These are phyloP conservation scores for Drosophila kikkawai DNA, from an alignment of 1,140 invertebrate species.

Conservation along the genomic window DNA sequence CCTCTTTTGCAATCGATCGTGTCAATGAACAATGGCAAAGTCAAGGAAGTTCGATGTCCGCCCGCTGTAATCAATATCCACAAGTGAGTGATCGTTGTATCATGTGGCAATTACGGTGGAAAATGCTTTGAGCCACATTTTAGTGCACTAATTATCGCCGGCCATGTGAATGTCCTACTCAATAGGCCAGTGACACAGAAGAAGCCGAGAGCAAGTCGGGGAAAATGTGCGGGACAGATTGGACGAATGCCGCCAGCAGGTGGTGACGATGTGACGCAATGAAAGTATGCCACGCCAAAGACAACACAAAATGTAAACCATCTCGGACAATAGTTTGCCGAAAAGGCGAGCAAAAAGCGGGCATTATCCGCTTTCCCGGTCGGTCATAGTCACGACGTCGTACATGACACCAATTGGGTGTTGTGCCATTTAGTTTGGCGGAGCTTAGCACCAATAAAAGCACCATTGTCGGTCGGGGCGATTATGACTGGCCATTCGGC, in stretches of 20 bases:
- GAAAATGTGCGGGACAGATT: conserved; percentile 31
- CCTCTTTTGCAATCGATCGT: conserved; percentile 7
- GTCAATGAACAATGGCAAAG: conserved; percentile 9
- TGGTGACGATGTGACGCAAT: conserved; percentile 66
- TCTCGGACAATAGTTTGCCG: conserved; percentile 41
- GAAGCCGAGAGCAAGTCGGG: conserved; percentile 1
- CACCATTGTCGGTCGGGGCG: conserved; percentile 46
- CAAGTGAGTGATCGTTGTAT: conserved; percentile 35
- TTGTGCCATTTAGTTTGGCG: conserved; percentile 49
- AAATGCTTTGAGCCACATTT: conserved; percentile 57
- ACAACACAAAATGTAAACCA: conserved; percentile 34
- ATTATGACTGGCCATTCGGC: conserved; percentile 47
- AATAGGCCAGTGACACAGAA: conserved; percentile 73
- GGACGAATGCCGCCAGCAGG: conserved; percentile 22
- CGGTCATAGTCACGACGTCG: conserved; percentile 7
- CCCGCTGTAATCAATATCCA: conserved; percentile 19
- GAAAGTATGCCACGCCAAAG: conserved; percentile 68
- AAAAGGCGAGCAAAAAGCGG: conserved; percentile 39
- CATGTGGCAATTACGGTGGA: conserved; percentile 30
- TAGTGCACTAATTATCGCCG: conserved; percentile 47
- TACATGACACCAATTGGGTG: conserved; percentile 63
- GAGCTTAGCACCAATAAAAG: conserved; percentile 73
- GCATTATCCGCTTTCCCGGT: conserved; percentile 55
- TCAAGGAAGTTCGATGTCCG: conserved; percentile 57
- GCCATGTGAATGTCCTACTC: conserved; percentile 71